Evolutionary conservation across 2,113 vertebrate genomes (phyloP).

Genomic region (Dasyurus viverrinus): DNA sequence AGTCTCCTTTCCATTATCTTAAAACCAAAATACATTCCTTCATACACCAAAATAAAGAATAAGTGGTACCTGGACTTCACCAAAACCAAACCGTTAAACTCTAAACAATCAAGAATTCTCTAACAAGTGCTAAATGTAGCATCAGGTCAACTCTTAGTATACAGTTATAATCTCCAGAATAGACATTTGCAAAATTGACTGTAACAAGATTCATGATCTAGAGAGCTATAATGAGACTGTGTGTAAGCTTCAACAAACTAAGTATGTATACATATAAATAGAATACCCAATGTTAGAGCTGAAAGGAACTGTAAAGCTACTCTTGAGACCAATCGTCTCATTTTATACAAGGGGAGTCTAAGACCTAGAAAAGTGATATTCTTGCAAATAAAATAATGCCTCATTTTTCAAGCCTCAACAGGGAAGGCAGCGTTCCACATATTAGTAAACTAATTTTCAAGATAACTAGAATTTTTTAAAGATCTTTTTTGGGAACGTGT

Average conservation of each 20-base stretch:
- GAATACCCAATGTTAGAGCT: neutral
- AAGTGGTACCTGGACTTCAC: neutral
- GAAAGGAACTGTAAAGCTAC: neutral
- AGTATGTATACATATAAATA: neutral
- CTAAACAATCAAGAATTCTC: conserved; percentile 37
- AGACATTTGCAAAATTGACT: neutral
- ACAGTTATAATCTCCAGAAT: neutral
- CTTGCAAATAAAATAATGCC: neutral
- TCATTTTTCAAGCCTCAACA: neutral
- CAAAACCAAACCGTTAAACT: neutral
- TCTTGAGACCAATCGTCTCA: neutral
- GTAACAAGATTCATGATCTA: neutral
- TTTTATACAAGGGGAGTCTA: neutral
- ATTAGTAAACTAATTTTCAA: neutral
- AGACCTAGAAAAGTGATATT: neutral
- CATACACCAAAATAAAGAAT: neutral
- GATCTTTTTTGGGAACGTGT: neutral
- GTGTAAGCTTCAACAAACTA: neutral
- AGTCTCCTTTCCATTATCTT: conserved; percentile 43
- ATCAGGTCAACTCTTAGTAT: neutral
- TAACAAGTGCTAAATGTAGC: neutral
- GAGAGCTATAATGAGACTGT: neutral
- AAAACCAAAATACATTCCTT: conserved; percentile 41
- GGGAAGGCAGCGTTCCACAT: neutral
- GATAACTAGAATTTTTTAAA: neutral